Conservation (phyloP, 2,113 vertebrate species). For the Malurus alboscapulatus region DNA sequence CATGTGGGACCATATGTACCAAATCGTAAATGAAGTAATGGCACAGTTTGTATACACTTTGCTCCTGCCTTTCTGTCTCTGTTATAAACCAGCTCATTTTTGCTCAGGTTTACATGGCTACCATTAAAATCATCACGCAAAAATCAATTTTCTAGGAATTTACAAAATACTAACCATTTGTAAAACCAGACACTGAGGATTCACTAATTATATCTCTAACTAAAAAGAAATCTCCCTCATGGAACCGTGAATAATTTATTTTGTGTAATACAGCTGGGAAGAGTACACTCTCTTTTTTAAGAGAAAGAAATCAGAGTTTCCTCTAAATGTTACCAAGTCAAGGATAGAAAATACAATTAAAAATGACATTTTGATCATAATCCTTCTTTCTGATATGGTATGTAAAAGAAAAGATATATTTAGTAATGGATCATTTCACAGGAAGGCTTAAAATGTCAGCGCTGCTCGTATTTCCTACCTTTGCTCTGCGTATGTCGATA, state of each 20-base stretch:
- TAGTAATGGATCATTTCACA: slow-evolving; percentile 33
- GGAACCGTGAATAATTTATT: neutral
- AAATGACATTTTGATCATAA: slow-evolving; percentile 42
- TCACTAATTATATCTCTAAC: neutral
- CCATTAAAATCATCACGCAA: neutral
- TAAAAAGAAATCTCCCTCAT: neutral
- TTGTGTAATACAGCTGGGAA: neutral
- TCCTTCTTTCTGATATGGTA: neutral
- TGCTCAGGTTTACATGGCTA: neutral
- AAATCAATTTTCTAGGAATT: neutral
- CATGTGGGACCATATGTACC: neutral
- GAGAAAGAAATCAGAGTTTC: neutral
- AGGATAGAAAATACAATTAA: slow-evolving; percentile 15
- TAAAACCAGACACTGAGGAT: neutral
- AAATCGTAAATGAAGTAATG: neutral
- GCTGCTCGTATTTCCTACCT: neutral
- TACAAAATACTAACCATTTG: neutral
- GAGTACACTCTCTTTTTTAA: neutral
- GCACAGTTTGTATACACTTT: neutral
- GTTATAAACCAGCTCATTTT: neutral
- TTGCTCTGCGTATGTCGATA: neutral
- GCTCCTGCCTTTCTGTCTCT: neutral
- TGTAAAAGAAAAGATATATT: slow-evolving; percentile 23
- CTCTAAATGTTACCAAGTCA: slow-evolving; percentile 1
- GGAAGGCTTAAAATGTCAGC: slow-evolving; percentile 32